These are phyloP conservation scores for Dicrurus megarhynchus DNA, from an alignment of 2,113 vertebrate species.

Conservation along the genomic window DNA sequence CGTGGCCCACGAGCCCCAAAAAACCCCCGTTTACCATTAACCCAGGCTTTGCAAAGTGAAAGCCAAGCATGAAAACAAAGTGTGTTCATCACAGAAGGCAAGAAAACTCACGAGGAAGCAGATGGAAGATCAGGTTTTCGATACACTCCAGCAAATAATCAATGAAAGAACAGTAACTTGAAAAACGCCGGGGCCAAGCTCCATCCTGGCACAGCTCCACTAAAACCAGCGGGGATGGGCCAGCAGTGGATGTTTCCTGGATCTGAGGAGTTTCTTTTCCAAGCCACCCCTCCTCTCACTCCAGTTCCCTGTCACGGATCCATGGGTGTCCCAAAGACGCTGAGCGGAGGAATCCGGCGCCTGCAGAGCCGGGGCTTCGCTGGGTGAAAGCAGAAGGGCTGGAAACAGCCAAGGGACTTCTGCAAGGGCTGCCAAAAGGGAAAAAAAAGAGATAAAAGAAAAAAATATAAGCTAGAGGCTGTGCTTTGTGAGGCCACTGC, in stretches of 20 bases:
- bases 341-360: slow-evolving; percentile 15
- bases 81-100: not conserved
- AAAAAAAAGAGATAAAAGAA: not conserved
- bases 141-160: not conserved
- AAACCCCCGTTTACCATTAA: not conserved
- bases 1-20: rapidly evolving
- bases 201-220: not conserved
- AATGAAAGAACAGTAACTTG: not conserved
- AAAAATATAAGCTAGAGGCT: not conserved
- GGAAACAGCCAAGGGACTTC: slow-evolving; percentile 37
- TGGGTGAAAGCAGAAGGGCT: slow-evolving; percentile 46
- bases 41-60: not conserved
- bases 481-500: slow-evolving; percentile 1
- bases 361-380: slow-evolving; percentile 2
- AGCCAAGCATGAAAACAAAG: not conserved
- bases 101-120: not conserved
- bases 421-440: slow-evolving; percentile 15
- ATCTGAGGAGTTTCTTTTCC: slow-evolving; percentile 16
- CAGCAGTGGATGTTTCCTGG: slow-evolving; percentile 11
- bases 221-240: not conserved
- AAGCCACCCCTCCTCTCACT: not conserved
- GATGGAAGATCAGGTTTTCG: not conserved
- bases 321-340: slow-evolving; percentile 11
- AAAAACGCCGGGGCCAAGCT: not conserved
- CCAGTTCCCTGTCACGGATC: not conserved